Conservation (phyloP, 2,113 vertebrate genomes). For the Electrona antarctica region DNA sequence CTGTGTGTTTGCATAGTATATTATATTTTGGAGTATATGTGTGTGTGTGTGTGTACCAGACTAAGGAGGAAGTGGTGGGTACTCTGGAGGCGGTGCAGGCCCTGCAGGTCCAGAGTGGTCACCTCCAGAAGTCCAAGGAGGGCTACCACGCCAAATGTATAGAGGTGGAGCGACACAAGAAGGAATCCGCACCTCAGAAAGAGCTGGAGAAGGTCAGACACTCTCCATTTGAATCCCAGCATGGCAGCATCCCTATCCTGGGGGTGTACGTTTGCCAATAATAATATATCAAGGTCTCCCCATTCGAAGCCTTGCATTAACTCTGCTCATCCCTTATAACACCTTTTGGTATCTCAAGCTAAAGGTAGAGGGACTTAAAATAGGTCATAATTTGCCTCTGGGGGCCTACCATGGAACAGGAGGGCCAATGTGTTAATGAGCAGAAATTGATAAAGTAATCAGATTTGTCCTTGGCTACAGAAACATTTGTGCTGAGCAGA, state of each 20-base stretch:
- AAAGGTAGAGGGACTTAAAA: background rate
- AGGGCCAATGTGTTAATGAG: background rate
- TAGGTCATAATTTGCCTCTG: background rate
- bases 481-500: background rate
- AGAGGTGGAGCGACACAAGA: slow-evolving; percentile 89
- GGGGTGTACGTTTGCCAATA: too few species aligned
- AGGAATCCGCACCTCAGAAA: slow-evolving; percentile 89
- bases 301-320: too few species aligned
- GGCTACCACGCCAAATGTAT: slow-evolving; percentile 86
- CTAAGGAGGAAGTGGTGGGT: slow-evolving; percentile 90
- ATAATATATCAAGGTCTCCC: too few species aligned
- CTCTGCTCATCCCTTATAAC: too few species aligned
- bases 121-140: slow-evolving; percentile 91
- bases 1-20: background rate
- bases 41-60: slow-evolving; percentile 70
- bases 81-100: slow-evolving; percentile 90
- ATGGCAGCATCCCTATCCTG: too few species aligned
- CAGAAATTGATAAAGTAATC: slow-evolving; percentile 6
- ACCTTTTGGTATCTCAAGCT: too few species aligned
- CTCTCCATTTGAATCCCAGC: background rate
- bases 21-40: too few species aligned
- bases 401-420: background rate
- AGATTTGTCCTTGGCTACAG: background rate
- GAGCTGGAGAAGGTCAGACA: slow-evolving; percentile 89
- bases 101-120: slow-evolving; percentile 85